A percentile compares a stretch with the other conserved stretches of the same genome.
Conservation (phyloP, 2,888 invertebrate species). For the Drosophila vallismaia region DNA sequence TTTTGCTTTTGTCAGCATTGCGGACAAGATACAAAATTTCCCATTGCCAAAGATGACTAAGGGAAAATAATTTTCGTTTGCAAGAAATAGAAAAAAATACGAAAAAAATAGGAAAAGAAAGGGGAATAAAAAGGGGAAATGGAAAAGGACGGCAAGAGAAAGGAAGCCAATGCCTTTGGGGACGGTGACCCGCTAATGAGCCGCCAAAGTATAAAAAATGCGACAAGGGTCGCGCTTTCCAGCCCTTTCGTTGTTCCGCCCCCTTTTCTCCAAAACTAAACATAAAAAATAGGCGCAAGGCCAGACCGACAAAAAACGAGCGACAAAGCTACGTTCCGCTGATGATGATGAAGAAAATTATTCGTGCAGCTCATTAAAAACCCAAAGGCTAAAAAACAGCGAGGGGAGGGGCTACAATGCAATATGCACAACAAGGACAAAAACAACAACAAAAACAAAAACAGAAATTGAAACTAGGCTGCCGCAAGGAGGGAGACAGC, state of each 20-base stretch:
- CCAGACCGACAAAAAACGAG: slow-evolving; percentile 46
- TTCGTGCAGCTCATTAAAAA: slow-evolving; percentile 49
- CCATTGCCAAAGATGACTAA: slow-evolving; percentile 54
- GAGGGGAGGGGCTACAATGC: slow-evolving; percentile 28
- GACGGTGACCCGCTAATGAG: slow-evolving; percentile 70
- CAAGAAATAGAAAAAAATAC: too few species aligned
- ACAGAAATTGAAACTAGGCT: slow-evolving; percentile 40
- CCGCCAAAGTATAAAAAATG: slow-evolving; percentile 47
- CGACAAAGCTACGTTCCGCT: neutral
- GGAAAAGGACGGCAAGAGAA: slow-evolving; percentile 7
- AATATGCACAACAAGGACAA: slow-evolving; percentile 30
- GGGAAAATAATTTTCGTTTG: slow-evolving; percentile 28
- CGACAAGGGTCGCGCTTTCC: slow-evolving; percentile 26
- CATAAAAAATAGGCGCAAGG: slow-evolving; percentile 61
- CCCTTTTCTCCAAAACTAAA: neutral
- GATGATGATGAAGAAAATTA: slow-evolving; percentile 12
- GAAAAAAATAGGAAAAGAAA: too few species aligned
- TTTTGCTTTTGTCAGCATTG: slow-evolving; percentile 64
- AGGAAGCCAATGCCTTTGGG: slow-evolving; percentile 6
- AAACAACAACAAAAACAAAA: slow-evolving; percentile 4
- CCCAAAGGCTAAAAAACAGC: slow-evolving; percentile 16
- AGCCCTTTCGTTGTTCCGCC: neutral
- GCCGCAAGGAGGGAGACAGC: slow-evolving; percentile 9
- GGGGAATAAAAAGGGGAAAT: neutral
- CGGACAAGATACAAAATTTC: slow-evolving; percentile 45